Base-by-base conservation (phyloP, 2,888 invertebrate genomes). In the Tenthredo scrophulariae region DNA sequence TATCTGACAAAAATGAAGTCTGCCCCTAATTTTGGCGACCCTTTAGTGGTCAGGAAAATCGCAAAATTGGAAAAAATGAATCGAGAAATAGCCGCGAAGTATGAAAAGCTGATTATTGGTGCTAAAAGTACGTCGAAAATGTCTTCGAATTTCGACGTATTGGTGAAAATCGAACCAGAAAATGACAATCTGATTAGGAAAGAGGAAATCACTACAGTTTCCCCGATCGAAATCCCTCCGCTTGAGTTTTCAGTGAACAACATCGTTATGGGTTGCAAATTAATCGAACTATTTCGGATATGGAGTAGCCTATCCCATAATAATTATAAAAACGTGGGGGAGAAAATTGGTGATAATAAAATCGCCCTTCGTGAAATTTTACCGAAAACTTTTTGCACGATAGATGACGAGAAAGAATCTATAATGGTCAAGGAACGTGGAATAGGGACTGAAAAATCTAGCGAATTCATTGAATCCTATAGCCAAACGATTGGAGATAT, bases 31-130 rank as follows among this genome's bases (percentile, higher is more conserved):
- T 26, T 0, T 1, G 40, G 80, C 2, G 84, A 84, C 33, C 84
- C 79, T 65, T 58, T 18, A 18, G 84, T 84, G 15, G 84, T 84
- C 10, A 84, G 84, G 22, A 84, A 84, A 33, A 77, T 84, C 13
- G 40, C 22, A 2, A 79, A 79, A 3, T 50, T 84, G 4, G 84
- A 84, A 33, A 75, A 84, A 22, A 1, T 15, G 9, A 84, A 77
- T 22, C 46, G 77, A 0, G 75, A 84, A 43, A 29, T 84, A 26
- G 0, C 33, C 15, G 77, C 22, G 22, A 84, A 26, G 26, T 65
- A 46, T n/a, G 18, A 46, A 13, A 77, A 67, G 13, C 22, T 84
- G 7, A 26, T 26, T 13, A 22, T 37, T 2, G 1, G 22, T 54
- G 18, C 0, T 77, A 18, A 29, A 50, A 54, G 54, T n/a, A 54